A percentile compares a stretch with the other conserved stretches of the same genome.
Evolutionary conservation across 2,888 invertebrate genomes (phyloP).

Genomic region (Mimachlamys varia): DNA sequence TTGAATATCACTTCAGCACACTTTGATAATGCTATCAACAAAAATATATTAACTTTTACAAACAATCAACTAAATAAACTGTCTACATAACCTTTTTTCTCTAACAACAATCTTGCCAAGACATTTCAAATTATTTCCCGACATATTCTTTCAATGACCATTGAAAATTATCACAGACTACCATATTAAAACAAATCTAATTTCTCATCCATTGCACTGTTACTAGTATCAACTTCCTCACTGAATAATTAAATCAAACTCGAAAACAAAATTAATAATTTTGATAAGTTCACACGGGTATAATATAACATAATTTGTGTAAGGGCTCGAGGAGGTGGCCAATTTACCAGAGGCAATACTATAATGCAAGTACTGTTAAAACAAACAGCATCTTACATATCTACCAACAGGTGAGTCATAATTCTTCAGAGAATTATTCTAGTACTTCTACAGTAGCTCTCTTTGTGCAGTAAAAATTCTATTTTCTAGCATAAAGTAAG

Average conservation of each 20-base stretch:
- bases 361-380: not conserved
- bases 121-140: not conserved
- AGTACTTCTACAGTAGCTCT: not conserved
- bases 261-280: not conserved
- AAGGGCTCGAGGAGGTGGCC: not conserved
- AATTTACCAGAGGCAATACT: constrained; percentile 7
- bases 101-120: constrained; percentile 19
- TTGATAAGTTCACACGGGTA: not conserved
- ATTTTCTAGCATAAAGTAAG: not conserved
- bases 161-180: constrained; percentile 9
- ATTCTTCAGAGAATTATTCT: not conserved
- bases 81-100: not conserved
- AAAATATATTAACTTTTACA: constrained; percentile 20
- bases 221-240: not conserved
- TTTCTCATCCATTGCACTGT: not conserved
- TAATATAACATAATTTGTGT: not conserved
- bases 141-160: not conserved
- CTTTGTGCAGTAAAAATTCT: not conserved
- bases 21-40: not conserved
- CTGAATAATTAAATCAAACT: not conserved
- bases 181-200: constrained; percentile 4
- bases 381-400: not conserved
- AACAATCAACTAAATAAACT: constrained; percentile 13
- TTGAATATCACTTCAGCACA: constrained; percentile 8
- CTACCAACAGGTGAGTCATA: not conserved